A percentile compares a stretch with the other conserved stretches of the same genome.
Conservation (phyloP, 2,113 vertebrate genomes). For the Brachyhypopomus occidentalis region DNA sequence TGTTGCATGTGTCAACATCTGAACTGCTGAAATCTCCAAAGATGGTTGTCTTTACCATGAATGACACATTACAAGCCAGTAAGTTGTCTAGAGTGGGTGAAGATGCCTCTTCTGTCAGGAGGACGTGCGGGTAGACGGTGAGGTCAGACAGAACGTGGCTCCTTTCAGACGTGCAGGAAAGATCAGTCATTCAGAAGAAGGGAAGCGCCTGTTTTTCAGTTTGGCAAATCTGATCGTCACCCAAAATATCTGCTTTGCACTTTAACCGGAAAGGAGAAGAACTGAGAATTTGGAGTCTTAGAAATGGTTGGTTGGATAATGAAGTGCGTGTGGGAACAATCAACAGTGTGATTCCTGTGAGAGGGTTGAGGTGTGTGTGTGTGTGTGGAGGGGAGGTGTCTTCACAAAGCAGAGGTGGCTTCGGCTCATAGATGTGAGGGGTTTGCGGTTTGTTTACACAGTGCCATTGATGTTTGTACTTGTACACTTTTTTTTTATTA, state of each 20-base stretch:
- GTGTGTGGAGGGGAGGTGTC: not conserved
- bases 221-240: not conserved
- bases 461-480: no score
- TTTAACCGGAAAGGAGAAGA: constrained; percentile 14
- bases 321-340: not conserved
- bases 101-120: no score
- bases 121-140: no score
- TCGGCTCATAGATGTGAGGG: not conserved
- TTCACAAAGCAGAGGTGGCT: not conserved
- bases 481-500: no score
- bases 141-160: not conserved
- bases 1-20: no score
- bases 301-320: constrained; percentile 1
- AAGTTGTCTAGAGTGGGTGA: no score
- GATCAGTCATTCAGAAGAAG: not conserved
- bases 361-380: not conserved
- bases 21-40: no score
- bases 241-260: not conserved
- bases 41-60: no score
- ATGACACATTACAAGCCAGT: no score
- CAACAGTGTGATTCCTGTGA: not conserved
- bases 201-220: not conserved
- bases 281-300: constrained; percentile 29
- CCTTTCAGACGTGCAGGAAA: not conserved
- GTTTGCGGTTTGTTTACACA: not conserved